These are phyloP conservation scores for Patiria pectinifera DNA, from an alignment of 53 echinoderm and acorn worm genomes.

Conservation along the genomic window DNA sequence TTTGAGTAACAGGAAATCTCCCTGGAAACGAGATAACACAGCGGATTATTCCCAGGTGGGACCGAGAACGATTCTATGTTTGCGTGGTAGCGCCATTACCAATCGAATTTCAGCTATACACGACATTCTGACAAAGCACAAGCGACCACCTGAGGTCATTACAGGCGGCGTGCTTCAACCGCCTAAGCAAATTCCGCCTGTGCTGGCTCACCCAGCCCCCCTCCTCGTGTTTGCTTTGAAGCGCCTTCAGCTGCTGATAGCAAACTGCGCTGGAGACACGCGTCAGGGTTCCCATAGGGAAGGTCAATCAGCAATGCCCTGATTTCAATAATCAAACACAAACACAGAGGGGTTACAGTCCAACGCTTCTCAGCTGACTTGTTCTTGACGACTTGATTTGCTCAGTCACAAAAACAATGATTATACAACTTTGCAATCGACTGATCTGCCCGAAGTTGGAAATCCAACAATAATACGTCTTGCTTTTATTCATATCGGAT, in stretches of 20 bases:
- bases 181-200: background rate
- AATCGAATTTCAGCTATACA: slow-evolving; percentile 2
- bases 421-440: background rate
- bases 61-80: background rate
- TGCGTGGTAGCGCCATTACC: slow-evolving; percentile 7
- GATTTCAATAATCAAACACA: slow-evolving; percentile 25
- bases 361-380: background rate
- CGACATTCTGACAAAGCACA: background rate
- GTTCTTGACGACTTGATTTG: background rate
- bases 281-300: background rate
- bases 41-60: slow-evolving; percentile 25
- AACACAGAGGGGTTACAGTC: slow-evolving; percentile 14
- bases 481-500: too few relatives aligned
- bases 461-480: too few relatives aligned
- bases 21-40: slow-evolving; percentile 27
- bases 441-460: background rate
- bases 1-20: background rate
- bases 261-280: slow-evolving; percentile 12
- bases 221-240: slow-evolving; percentile 6
- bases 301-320: slow-evolving; percentile 6
- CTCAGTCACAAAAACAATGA: background rate
- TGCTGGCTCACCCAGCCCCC: background rate
- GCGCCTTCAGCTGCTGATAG: slow-evolving; percentile 17
- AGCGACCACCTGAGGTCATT: background rate
- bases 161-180: background rate